Base-by-base conservation (phyloP, 2,797 vertebrate genomes). In the Pelodytes ibericus region DNA sequence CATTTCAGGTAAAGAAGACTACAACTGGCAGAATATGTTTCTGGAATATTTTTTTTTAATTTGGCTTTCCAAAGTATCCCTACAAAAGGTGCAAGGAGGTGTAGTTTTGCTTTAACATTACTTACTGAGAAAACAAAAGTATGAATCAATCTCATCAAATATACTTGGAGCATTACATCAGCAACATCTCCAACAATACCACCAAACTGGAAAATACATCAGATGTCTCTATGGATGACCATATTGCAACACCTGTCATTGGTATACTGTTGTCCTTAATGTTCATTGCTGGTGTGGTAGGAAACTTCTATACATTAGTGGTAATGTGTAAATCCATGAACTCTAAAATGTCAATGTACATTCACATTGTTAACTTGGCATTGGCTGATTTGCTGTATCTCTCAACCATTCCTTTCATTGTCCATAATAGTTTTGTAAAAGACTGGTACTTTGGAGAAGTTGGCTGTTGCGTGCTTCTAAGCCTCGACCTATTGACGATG, bases 401-500 rank as follows among this genome's bases (percentile, higher is more conserved):
- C 13, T 94, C 92, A 78, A 94, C 94, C 0, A 89, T 91, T 15
- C 94, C 94, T 39, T 96, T 95, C 86, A 94, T 95, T 0, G 94
- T 95, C 29, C 94, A 94, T 4, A 93, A 93, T 82, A 94, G 92
- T 74, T 84, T 95, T 80, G 92, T 88, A 0, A 90, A 91, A 0
- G 91, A 94, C 61, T 96, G 94, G 94, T 90, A 90, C 6, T 96
- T 95, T 0, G 94, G 94, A 0, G 93, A 95, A 82, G 84, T 87
- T 2, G 94, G 94, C 41, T 95, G 94, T 59, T 88, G 92, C 29
- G 88, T 95, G 31, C 89, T 96, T 33, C 87, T 95, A 71, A 93
- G 92, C 81, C 86, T 96, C 70, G 94, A 96, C 83, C 91, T 96
- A 59, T 91, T 95, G 80, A 95, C 94, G 56, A 94, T 95, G 94